Evolutionary conservation across 2,888 invertebrate genomes (phyloP).

Genomic region (Synergus itoensis): DNA sequence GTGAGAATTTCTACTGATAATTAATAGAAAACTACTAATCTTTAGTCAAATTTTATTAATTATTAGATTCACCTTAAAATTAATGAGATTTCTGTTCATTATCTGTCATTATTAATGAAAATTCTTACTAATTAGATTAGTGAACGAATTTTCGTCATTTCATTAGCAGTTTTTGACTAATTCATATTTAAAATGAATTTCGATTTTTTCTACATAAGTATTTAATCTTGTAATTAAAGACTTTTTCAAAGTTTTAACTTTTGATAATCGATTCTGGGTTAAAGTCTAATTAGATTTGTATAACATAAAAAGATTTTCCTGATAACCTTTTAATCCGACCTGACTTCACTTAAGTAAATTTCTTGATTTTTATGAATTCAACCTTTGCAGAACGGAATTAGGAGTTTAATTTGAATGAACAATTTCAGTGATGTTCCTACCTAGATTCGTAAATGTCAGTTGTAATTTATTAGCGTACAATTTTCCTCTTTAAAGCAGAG

Average conservation of each 20-base stretch:
- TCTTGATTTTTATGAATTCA: slow-evolving; percentile 8
- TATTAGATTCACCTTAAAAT: no score
- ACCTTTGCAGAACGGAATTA: slow-evolving; percentile 31
- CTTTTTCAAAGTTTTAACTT: background rate
- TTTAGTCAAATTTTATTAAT: no score
- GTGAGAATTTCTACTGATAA: no score
- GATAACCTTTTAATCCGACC: background rate
- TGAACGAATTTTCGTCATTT: no score
- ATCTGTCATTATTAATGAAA: no score
- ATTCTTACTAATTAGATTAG: no score
- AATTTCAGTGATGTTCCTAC: background rate
- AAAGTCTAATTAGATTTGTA: background rate
- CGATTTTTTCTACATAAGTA: no score
- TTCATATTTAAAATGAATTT: no score
- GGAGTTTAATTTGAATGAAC: slow-evolving; percentile 8
- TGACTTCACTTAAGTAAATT: background rate
- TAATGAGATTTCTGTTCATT: no score
- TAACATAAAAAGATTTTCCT: background rate
- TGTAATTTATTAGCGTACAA: slow-evolving; percentile 16
- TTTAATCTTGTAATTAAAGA: background rate
- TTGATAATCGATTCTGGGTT: background rate
- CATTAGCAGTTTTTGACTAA: no score
- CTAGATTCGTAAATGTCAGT: slow-evolving; percentile 3
- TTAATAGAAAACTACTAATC: no score
- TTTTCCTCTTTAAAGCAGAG: slow-evolving; percentile 23